These are phyloP conservation scores for Pipra filicauda DNA, from an alignment of 2,113 vertebrate species.

Conservation along the genomic window DNA sequence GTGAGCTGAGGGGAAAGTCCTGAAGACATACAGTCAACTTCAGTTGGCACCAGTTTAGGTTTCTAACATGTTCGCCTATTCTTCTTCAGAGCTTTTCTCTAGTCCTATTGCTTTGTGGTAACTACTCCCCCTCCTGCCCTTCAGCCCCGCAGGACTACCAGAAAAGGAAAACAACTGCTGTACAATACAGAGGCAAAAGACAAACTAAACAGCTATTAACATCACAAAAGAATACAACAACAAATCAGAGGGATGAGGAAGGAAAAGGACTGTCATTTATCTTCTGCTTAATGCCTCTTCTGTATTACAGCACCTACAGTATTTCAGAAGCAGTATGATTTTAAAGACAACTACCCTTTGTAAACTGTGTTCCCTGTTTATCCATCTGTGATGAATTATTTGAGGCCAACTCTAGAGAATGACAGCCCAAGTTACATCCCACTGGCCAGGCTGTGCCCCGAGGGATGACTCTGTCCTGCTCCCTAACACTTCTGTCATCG, in stretches of 20 bases:
- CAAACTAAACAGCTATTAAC: not conserved
- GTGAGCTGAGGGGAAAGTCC: not conserved
- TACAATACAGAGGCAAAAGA: not conserved
- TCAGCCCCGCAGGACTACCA: not conserved
- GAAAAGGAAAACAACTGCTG: not conserved
- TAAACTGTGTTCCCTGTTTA: not conserved
- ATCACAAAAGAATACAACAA: not conserved
- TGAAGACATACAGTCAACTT: not conserved
- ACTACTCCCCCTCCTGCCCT: not conserved
- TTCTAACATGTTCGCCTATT: not conserved
- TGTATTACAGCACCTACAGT: not conserved
- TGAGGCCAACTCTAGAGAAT: not conserved
- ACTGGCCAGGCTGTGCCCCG: rapidly evolving
- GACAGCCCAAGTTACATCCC: not conserved
- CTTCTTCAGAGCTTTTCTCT: not conserved
- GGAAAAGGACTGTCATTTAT: not conserved
- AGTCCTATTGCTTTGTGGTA: not conserved
- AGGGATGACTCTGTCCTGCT: not conserved
- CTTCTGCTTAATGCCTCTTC: not conserved
- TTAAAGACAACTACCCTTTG: not conserved
- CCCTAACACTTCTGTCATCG: not conserved
- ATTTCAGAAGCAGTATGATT: not conserved
- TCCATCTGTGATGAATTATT: not conserved
- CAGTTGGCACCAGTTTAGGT: not conserved
- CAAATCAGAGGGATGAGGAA: not conserved